phyloP scores from a whole-genome alignment of 23 tunicate species.

The Phallusia fumigata region DNA sequence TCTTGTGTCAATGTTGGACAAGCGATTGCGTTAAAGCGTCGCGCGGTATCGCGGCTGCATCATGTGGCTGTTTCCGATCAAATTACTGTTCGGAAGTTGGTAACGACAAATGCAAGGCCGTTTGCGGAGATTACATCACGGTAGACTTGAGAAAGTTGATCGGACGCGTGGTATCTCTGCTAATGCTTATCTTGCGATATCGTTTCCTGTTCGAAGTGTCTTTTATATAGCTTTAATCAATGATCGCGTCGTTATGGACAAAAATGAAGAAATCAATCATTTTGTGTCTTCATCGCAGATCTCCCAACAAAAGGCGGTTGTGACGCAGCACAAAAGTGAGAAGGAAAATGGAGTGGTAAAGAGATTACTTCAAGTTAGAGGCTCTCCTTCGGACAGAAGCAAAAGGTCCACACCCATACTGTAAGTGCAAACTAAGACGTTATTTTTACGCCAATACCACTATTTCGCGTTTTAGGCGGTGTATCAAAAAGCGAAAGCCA shows the following conservation, averaged over 20 bases:
- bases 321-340: not conserved
- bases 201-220: not conserved
- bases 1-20: not conserved
- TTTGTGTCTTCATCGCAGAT: not conserved
- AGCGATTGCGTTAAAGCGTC: not conserved
- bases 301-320: not conserved
- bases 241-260: not conserved
- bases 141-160: not conserved
- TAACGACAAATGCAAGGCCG: not conserved
- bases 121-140: slow-evolving; percentile 9
- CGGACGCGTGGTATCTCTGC: not conserved
- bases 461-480: not conserved
- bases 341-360: not conserved
- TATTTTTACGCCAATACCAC: too few relatives aligned
- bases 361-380: not conserved
- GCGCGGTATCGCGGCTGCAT: slow-evolving; percentile 3
- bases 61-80: not conserved
- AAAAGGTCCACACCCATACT: not conserved
- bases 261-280: not conserved
- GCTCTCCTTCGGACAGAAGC: not conserved
- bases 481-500: not conserved
- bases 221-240: not conserved
- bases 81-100: slow-evolving; percentile 1
- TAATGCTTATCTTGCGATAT: not conserved
- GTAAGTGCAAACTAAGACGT: not conserved